Percentiles rank a stretch among this genome's conserved stretches.
phyloP scores from a whole-genome alignment of 2,888 invertebrate genomes.

The Dendrolimus houi region DNA sequence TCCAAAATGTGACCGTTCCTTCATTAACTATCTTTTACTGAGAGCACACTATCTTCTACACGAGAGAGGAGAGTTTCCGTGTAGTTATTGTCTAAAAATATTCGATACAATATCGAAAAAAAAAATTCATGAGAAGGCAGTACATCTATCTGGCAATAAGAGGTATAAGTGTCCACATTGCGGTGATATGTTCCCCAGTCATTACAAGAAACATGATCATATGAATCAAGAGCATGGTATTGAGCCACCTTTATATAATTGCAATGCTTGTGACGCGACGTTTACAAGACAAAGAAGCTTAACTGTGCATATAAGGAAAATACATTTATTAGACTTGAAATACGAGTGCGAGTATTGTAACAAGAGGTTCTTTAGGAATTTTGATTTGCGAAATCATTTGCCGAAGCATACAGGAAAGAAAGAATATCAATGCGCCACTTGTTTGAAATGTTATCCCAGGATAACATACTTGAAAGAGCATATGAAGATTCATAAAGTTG shows the following conservation, averaged over 20 bases:
- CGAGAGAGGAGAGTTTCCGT: slow-evolving; percentile 30
- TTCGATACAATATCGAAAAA: slow-evolving; percentile 51
- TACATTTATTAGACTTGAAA: not conserved
- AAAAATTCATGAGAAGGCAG: slow-evolving; percentile 31
- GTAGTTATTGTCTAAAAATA: slow-evolving; percentile 43
- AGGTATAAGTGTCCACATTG: slow-evolving; percentile 33
- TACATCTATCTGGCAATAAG: slow-evolving; percentile 16
- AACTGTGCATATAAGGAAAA: not conserved
- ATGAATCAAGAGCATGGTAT: slow-evolving; percentile 27
- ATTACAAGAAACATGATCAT: slow-evolving; percentile 26
- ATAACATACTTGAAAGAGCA: not conserved
- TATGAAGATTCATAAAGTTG: not conserved
- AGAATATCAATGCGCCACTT: not conserved
- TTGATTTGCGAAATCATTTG: not conserved
- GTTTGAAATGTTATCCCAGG: not conserved
- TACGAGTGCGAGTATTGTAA: not conserved
- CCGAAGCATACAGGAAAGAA: not conserved
- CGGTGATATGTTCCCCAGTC: slow-evolving; percentile 28
- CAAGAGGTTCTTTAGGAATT: not conserved
- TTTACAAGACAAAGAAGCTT: slow-evolving; percentile 15
- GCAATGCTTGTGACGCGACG: slow-evolving; percentile 38
- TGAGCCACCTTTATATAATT: slow-evolving; percentile 16
- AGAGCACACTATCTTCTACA: slow-evolving; percentile 29
- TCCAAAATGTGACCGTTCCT: slow-evolving; percentile 35
- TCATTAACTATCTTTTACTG: slow-evolving; percentile 28